Evolutionary conservation across 2,888 invertebrate genomes (phyloP).

Genomic region (Thymelicus lineola): DNA sequence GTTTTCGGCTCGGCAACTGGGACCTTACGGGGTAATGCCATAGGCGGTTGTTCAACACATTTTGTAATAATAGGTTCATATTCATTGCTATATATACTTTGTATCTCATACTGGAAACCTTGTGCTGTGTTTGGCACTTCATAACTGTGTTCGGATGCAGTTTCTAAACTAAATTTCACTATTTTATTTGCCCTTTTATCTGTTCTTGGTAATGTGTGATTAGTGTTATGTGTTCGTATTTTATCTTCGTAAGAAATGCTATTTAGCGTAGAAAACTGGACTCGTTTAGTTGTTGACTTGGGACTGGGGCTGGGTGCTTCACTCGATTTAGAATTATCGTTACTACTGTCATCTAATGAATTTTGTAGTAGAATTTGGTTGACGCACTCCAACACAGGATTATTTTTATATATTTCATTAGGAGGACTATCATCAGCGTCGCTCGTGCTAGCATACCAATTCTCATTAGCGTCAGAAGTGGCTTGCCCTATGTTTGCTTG

Average conservation of each 20-base stretch:
- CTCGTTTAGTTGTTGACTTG: constrained; percentile 82
- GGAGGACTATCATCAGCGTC: constrained; percentile 91
- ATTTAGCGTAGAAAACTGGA: constrained; percentile 87
- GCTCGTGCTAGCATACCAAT: constrained; percentile 93
- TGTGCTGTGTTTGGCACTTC: constrained; percentile 86
- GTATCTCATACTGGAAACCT: constrained; percentile 82
- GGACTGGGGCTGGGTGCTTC: constrained; percentile 80
- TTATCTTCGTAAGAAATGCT: constrained; percentile 85
- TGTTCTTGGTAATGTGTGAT: constrained; percentile 70
- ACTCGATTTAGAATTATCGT: constrained; percentile 78
- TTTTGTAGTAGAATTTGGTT: constrained; percentile 93
- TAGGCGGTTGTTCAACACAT: constrained; percentile 63
- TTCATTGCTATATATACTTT: constrained; percentile 90
- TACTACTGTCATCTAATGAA: constrained; percentile 85
- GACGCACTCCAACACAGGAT: constrained; percentile 94
- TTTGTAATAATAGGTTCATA: constrained; percentile 89
- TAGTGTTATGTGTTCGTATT: constrained; percentile 60
- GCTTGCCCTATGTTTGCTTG: constrained; percentile 60
- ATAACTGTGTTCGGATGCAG: constrained; percentile 85
- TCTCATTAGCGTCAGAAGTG: constrained; percentile 85
- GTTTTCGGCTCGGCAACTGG: constrained; percentile 59
- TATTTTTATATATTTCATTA: constrained; percentile 90
- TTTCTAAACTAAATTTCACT: constrained; percentile 81
- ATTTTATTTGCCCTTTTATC: constrained; percentile 82
- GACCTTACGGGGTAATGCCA: constrained; percentile 62